phyloP scores from a whole-genome alignment of 2,113 vertebrate species.

The Sinocyclocheilus anophthalmus region DNA sequence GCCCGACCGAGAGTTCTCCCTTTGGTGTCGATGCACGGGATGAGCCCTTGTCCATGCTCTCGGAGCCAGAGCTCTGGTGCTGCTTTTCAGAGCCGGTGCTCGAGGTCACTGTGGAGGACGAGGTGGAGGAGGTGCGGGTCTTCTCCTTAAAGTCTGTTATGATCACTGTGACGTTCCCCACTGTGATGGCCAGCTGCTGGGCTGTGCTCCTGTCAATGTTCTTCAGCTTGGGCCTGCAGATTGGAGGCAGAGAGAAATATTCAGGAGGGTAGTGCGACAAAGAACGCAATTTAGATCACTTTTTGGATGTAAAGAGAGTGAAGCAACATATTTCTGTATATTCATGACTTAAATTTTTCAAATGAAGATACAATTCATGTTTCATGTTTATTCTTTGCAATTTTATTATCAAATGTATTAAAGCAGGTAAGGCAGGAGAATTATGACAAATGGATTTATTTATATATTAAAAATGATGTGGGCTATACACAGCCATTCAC shows the following conservation, averaged over 20 bases:
- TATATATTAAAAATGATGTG: neutral
- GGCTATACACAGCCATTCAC: neutral
- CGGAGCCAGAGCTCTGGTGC: slow-evolving; percentile 99
- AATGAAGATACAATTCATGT: neutral
- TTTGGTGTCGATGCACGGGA: slow-evolving; percentile 98
- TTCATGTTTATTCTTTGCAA: neutral
- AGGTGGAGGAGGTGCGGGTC: slow-evolving; percentile 97
- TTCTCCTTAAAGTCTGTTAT: slow-evolving; percentile 99
- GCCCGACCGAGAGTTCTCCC: slow-evolving; percentile 92
- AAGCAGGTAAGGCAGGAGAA: neutral
- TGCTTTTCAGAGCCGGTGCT: slow-evolving; percentile 96
- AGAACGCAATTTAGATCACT: neutral
- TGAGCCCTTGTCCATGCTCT: slow-evolving; percentile 99
- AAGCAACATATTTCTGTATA: neutral
- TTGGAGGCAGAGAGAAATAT: neutral
- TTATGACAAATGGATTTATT: too few species aligned
- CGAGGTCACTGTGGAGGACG: slow-evolving; percentile 98
- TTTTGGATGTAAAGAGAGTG: neutral
- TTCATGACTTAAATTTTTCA: neutral
- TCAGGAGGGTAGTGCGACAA: neutral
- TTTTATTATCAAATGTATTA: neutral
- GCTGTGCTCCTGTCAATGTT: slow-evolving; percentile 97
- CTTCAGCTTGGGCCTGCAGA: slow-evolving; percentile 93
- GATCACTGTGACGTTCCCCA: slow-evolving; percentile 98
- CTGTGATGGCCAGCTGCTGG: slow-evolving; percentile 97